Conservation (phyloP, 2,797 vertebrate species). For the Acrossocheilus fasciatus region DNA sequence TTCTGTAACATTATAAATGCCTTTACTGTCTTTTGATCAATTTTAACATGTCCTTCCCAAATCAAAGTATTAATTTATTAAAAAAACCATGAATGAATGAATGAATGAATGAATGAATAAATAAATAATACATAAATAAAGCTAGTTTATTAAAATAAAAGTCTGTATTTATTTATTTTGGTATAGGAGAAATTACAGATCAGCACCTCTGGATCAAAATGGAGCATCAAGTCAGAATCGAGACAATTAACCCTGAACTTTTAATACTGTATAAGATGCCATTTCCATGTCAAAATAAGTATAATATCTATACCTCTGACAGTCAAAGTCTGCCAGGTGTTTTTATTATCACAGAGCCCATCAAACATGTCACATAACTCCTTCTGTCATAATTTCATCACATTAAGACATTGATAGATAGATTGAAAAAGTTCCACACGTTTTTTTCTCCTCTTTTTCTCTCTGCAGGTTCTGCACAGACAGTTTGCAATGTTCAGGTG, state of each 20-base stretch:
- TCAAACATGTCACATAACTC: constrained; percentile 54
- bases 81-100: too few relatives aligned
- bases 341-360: constrained; percentile 35
- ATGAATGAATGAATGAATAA: not conserved
- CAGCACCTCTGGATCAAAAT: not conserved
- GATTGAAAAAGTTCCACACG: constrained; percentile 44
- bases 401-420: constrained; percentile 54
- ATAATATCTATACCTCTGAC: not conserved
- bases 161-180: not conserved
- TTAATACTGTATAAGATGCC: not conserved
- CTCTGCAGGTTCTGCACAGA: constrained; percentile 56
- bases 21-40: not conserved
- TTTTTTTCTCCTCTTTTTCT: constrained; percentile 6
- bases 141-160: not conserved
- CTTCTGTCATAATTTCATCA: constrained; percentile 49
- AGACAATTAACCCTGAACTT: not conserved
- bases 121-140: not conserved
- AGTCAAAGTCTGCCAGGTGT: constrained; percentile 2
- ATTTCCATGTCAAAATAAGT: not conserved
- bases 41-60: not conserved
- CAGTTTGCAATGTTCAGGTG: constrained; percentile 77
- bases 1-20: not conserved
- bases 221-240: not conserved
- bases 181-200: not conserved
- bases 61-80: not conserved